Base-by-base conservation (phyloP, 2,888 invertebrate genomes). In the Thera obeliscata region DNA sequence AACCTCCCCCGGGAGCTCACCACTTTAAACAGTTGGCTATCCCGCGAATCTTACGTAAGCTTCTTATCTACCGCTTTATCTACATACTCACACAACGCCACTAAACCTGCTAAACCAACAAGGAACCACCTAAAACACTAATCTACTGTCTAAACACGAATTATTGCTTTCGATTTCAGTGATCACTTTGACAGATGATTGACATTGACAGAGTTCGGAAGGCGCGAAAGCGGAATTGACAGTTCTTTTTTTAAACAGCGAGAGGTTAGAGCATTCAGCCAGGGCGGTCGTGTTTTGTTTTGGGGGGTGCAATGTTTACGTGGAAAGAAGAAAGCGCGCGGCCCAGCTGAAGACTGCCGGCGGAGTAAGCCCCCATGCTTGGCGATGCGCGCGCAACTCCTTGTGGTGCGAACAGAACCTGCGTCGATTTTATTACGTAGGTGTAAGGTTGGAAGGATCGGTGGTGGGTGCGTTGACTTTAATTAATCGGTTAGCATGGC, bases 301-400 rank as follows among this genome's bases (percentile, higher is more conserved):
- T 85, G 80, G 76, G 75, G 81, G 75, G 80, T 81, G 85, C 75
- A 81, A 81, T 91, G 89, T 90, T 90, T 89, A 88, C 85, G 81
- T 86, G 76, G 76, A 78, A 77, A 82, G 78, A 73, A 81, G 77
- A 79, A 86, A 84, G 88, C 93, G 93, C 89, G 93, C 85, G 81
- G 87, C 93, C 93, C 87, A 88, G 93, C 91, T 89, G 91, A 84
- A 78, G 75, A 92, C 93, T 93, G 89, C 91, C 93, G 93, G 91
- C 91, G 86, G 78, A 90, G 88, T 93, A 87, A 78, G 66, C 79
- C 75, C 80, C 74, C 74, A 70, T 68, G 86, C 80, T 85, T 77
- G 61, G 74, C 61, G 67, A 64, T 91, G 92, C 93, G 92, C 92
- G 92, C 93, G 92, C 92, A 92, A 58, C 77, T 74, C 11, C 61